A percentile compares a stretch with the other conserved stretches of the same genome.
These are phyloP conservation scores for Mastomys coucha DNA, from an alignment of 2,113 vertebrate species.

Conservation along the genomic window DNA sequence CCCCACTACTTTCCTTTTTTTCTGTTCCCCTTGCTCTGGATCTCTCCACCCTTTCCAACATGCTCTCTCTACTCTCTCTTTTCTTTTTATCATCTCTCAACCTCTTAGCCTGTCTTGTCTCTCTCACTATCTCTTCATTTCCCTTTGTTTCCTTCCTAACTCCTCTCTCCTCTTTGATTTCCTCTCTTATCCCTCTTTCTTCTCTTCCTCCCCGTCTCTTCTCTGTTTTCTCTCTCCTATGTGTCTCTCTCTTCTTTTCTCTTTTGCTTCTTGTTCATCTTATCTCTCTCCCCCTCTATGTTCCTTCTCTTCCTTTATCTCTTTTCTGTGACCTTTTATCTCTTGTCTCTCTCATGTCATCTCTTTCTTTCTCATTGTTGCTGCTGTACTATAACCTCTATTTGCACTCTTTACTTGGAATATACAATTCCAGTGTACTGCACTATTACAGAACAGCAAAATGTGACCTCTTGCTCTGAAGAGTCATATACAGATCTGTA, in stretches of 20 bases:
- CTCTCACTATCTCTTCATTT: no score
- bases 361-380: not conserved
- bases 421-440: not conserved
- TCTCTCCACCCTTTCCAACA: not conserved
- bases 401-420: not conserved
- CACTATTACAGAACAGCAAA: not conserved
- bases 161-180: no score
- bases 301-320: not conserved
- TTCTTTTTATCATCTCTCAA: not conserved
- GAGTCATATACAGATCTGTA: not conserved
- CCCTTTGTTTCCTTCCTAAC: no score
- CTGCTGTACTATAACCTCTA: not conserved
- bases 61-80: not conserved
- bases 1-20: no score
- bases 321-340: not conserved
- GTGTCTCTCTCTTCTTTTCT: not conserved
- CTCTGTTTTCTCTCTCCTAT: no score
- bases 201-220: no score
- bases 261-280: not conserved
- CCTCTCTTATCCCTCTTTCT: no score
- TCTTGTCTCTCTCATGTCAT: not conserved
- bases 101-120: no score
- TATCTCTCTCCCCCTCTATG: not conserved
- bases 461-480: not conserved
- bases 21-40: no score